phyloP scores from a whole-genome alignment of 2,113 vertebrate genomes.

The Holacanthus passer region DNA sequence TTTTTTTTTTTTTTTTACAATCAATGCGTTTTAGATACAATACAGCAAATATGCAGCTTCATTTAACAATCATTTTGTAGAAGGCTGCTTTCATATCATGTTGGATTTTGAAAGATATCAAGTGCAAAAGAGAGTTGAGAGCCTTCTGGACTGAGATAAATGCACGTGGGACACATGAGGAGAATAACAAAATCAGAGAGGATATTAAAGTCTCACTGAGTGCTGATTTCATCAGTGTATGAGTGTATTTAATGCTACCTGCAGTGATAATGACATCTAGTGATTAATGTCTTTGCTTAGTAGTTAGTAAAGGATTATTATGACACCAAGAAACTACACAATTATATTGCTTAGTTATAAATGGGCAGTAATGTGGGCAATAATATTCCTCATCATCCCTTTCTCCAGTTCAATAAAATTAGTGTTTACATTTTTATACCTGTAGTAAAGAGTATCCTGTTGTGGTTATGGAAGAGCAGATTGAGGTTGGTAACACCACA shows the following conservation, averaged over 20 bases:
- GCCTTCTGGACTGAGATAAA: not conserved
- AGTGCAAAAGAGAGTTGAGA: not conserved
- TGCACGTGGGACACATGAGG: not conserved
- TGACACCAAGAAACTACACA: conserved; percentile 13
- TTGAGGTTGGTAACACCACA: not conserved
- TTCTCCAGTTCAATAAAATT: not conserved
- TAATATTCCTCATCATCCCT: not conserved
- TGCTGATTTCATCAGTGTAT: conserved; percentile 19
- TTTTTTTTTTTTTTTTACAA: not conserved
- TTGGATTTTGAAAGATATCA: not conserved
- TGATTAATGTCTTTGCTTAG: not conserved
- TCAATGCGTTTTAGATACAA: not conserved
- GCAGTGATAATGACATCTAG: conserved; percentile 21
- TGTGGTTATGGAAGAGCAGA: not conserved
- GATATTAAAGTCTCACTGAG: not conserved
- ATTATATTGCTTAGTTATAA: conserved; percentile 25
- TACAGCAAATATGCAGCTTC: not conserved
- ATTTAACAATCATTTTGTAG: not conserved
- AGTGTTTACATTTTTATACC: conserved; percentile 8
- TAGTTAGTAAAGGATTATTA: not conserved
- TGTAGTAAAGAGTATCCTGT: not conserved
- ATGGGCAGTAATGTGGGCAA: not conserved
- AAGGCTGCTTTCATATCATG: not conserved
- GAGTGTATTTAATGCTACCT: not conserved
- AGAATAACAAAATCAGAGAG: not conserved